Evolutionary conservation across 2,797 vertebrate genomes (phyloP).

Genomic region (Fringilla coelebs): DNA sequence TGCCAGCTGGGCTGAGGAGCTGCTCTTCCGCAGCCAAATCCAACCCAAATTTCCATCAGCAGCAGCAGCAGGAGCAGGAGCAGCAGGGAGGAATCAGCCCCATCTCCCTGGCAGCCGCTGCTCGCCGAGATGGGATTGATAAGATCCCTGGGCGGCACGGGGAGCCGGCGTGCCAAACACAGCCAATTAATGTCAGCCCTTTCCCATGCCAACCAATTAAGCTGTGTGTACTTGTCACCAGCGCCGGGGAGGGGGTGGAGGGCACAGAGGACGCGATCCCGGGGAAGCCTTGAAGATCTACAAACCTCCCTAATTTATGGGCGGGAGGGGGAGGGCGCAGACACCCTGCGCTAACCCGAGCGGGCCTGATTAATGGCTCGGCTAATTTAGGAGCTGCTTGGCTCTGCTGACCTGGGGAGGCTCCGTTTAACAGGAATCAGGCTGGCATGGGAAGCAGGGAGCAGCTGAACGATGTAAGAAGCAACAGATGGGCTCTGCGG

Average conservation of each 20-base stretch:
- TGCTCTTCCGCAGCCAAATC: constrained; percentile 47
- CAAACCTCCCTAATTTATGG: constrained; percentile 17
- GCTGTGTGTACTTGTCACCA: constrained; percentile 70
- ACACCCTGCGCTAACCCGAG: neutral
- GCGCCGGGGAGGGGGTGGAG: constrained; percentile 28
- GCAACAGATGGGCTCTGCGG: constrained; percentile 58
- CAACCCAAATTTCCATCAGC: constrained; percentile 52
- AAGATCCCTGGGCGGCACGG: constrained; percentile 67
- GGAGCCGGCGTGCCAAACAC: constrained; percentile 64
- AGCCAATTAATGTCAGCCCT: constrained; percentile 74
- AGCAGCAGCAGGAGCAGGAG: neutral
- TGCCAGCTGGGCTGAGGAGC: neutral
- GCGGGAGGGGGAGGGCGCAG: neutral
- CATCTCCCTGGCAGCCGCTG: constrained; percentile 65
- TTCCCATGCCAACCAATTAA: constrained; percentile 77
- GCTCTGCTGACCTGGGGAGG: constrained; percentile 34
- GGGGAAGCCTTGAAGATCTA: neutral
- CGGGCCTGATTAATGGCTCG: constrained; percentile 43
- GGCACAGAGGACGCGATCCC: neutral
- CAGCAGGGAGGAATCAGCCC: constrained; percentile 11
- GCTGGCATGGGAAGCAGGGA: constrained; percentile 50
- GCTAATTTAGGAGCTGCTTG: constrained; percentile 39
- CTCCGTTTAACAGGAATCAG: constrained; percentile 32
- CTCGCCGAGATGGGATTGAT: constrained; percentile 61
- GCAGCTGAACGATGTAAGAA: constrained; percentile 27